Conservation (phyloP, 37 sponge, comb jelly and placozoan species). For the Chondrilla cf. caribensis region DNA sequence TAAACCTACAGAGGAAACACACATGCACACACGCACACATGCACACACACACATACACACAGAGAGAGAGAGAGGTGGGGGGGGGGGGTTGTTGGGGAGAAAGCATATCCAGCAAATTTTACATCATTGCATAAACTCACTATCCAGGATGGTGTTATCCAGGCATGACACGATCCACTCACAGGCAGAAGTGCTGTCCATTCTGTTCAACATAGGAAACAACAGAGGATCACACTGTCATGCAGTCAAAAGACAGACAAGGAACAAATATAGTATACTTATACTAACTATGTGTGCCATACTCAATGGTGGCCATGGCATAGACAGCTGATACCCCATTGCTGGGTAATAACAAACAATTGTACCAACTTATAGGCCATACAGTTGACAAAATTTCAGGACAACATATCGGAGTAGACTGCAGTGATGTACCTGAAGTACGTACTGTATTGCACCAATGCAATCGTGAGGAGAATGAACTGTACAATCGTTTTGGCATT, state of each 20-base stretch:
- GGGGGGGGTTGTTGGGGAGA: neutral
- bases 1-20: slow-evolving; percentile 37
- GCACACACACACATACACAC: slow-evolving; percentile 30
- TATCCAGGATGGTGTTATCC: slow-evolving; percentile 16
- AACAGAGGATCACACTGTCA: neutral
- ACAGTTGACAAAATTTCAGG: too few species aligned
- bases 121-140: neutral
- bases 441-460: too few species aligned
- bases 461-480: too few species aligned
- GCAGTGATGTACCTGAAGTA: too few species aligned
- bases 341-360: too few species aligned
- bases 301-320: too few species aligned
- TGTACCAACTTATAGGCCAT: too few species aligned
- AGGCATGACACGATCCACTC: neutral
- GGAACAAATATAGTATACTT: neutral
- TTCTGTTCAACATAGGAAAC: slow-evolving; percentile 9
- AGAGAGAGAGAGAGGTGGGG: slow-evolving; percentile 3
- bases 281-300: neutral
- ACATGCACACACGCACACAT: slow-evolving; percentile 32
- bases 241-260: neutral
- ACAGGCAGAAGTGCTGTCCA: slow-evolving; percentile 23
- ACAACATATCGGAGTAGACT: too few species aligned
- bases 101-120: neutral
- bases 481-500: too few species aligned
- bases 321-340: too few species aligned